Percentiles rank a stretch among this genome's conserved stretches.
These are phyloP conservation scores for Lepidurus arcticus DNA, from an alignment of 1,140 invertebrate genomes.

Conservation along the genomic window DNA sequence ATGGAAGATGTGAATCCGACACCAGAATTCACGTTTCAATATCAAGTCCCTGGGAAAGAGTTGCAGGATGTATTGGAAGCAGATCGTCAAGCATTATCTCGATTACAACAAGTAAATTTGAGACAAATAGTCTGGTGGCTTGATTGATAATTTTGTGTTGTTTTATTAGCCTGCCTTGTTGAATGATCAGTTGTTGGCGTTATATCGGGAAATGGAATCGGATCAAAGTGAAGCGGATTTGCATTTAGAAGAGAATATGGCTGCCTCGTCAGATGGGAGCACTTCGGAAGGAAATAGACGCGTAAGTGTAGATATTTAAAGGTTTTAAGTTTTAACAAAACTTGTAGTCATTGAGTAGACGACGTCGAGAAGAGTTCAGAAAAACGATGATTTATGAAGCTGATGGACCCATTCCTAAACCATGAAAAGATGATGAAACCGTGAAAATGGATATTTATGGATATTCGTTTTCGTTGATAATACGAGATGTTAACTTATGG, in stretches of 20 bases:
- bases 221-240: constrained; percentile 54
- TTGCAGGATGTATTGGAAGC: constrained; percentile 57
- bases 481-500: no score
- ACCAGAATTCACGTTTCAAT: constrained; percentile 60
- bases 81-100: constrained; percentile 56
- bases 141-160: neutral
- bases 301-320: neutral
- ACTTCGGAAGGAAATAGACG: constrained; percentile 49
- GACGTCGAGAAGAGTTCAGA: constrained; percentile 30
- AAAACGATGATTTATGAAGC: constrained; percentile 35
- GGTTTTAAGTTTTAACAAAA: neutral
- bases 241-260: constrained; percentile 57
- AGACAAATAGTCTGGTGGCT: neutral
- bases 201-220: constrained; percentile 64
- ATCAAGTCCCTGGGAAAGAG: constrained; percentile 56
- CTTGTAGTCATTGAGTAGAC: neutral
- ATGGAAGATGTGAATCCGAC: constrained; percentile 57
- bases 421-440: neutral
- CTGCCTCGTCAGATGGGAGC: constrained; percentile 47
- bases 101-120: constrained; percentile 51
- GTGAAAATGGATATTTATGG: neutral
- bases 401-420: constrained; percentile 31
- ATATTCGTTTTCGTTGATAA: no score
- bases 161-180: constrained; percentile 55
- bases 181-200: constrained; percentile 63